These are phyloP conservation scores for Columba janthina DNA, from an alignment of 2,113 vertebrate genomes.

Conservation along the genomic window DNA sequence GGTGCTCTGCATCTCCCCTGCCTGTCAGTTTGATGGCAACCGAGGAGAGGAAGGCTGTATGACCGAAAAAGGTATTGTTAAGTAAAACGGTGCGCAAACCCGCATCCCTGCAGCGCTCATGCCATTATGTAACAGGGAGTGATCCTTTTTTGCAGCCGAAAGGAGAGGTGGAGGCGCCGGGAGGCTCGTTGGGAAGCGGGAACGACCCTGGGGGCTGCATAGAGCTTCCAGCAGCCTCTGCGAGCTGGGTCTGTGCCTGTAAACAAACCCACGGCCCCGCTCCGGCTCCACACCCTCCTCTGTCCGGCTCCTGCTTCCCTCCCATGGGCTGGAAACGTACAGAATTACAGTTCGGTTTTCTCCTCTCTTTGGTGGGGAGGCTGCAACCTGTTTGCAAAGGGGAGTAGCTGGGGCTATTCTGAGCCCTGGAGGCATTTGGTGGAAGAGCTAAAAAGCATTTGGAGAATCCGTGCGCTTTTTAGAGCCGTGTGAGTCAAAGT, in stretches of 20 bases:
- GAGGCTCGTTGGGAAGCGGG: neutral
- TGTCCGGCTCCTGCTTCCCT: neutral
- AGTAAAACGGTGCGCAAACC: slow-evolving; percentile 53
- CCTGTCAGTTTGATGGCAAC: slow-evolving; percentile 23
- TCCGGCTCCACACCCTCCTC: neutral
- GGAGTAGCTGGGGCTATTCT: slow-evolving; percentile 17
- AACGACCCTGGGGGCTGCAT: neutral
- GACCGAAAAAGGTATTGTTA: slow-evolving; percentile 83
- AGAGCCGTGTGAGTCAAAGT: slow-evolving; percentile 45
- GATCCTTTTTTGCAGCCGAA: slow-evolving; percentile 63
- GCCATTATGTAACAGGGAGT: slow-evolving; percentile 72
- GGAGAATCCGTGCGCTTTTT: slow-evolving; percentile 20
- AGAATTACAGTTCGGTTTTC: neutral
- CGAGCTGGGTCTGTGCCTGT: neutral
- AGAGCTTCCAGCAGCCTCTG: slow-evolving; percentile 23
- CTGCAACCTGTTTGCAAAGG: neutral
- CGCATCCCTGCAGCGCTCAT: neutral
- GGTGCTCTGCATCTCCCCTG: slow-evolving; percentile 52
- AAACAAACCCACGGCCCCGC: neutral
- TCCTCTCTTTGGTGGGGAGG: neutral
- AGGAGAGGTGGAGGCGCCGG: neutral
- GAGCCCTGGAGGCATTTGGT: neutral
- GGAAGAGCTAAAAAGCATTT: slow-evolving; percentile 23
- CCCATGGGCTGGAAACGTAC: neutral
- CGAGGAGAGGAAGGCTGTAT: slow-evolving; percentile 59